These are phyloP conservation scores for Melikaiella ostensackeni DNA, from an alignment of 2,888 invertebrate species.

Conservation along the genomic window DNA sequence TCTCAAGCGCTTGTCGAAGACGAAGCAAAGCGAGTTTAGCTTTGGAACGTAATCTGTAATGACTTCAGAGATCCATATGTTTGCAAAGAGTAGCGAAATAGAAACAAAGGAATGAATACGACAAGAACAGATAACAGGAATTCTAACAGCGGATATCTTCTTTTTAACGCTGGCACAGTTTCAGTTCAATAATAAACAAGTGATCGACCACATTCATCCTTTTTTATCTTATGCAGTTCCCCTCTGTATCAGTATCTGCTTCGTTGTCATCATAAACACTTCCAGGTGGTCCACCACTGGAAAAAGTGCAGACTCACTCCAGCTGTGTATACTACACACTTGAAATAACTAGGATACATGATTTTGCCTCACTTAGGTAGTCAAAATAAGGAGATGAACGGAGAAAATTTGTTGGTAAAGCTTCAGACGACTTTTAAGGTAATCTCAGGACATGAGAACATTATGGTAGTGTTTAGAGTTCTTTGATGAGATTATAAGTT, in stretches of 20 bases:
- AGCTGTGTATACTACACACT: conserved; percentile 21
- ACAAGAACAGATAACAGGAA: conserved; percentile 3
- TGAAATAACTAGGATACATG: background rate
- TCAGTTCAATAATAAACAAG: conserved; percentile 9
- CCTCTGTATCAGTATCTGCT: background rate
- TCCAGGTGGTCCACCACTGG: conserved; percentile 54
- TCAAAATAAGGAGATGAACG: background rate
- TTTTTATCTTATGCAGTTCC: background rate
- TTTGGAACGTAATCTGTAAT: conserved; percentile 31
- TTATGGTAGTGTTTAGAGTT: too few relatives aligned
- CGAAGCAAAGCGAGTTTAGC: conserved; percentile 13
- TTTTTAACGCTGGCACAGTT: conserved; percentile 18
- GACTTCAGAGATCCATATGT: conserved; percentile 30
- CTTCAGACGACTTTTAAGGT: too few relatives aligned
- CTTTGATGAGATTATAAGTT: too few relatives aligned
- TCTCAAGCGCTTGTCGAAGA: conserved; percentile 38
- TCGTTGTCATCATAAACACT: conserved; percentile 52
- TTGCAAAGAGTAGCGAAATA: conserved; percentile 16
- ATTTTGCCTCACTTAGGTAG: background rate
- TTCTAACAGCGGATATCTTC: background rate
- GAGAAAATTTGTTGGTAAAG: too few relatives aligned
- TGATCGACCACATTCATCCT: background rate
- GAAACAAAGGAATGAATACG: conserved; percentile 16
- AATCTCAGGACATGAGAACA: too few relatives aligned
- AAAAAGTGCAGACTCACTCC: conserved; percentile 32